Evolutionary conservation across 2,888 invertebrate species (phyloP).

Genomic region (Drosophila merina): DNA sequence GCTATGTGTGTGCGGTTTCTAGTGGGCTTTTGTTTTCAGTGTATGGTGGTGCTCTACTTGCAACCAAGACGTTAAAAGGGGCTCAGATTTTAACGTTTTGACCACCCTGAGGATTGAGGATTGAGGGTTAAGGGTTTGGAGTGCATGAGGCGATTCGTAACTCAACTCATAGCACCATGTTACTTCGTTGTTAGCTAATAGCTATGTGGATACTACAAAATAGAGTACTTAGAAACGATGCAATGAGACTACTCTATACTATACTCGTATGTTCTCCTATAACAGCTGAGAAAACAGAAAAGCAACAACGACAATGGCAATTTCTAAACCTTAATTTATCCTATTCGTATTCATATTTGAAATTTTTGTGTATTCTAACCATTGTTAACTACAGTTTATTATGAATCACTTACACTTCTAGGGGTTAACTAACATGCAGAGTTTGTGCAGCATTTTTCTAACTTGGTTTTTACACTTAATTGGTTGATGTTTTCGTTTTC

Average conservation of each 20-base stretch:
- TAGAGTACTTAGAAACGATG: conserved; percentile 29
- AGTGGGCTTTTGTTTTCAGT: not conserved
- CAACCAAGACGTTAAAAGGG: conserved; percentile 81
- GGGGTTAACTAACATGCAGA: conserved; percentile 52
- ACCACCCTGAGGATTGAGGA: conserved; percentile 36
- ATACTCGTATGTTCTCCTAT: conserved; percentile 2
- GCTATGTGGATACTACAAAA: conserved; percentile 47
- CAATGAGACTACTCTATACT: conserved; percentile 9
- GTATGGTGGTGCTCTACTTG: conserved; percentile 35
- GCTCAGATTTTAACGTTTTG: conserved; percentile 82
- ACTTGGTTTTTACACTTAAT: conserved; percentile 21
- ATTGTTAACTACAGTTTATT: conserved; percentile 52
- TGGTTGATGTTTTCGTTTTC: conserved; percentile 19
- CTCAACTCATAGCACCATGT: conserved; percentile 80
- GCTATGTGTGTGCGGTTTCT: not conserved
- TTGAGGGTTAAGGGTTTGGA: not conserved
- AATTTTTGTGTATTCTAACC: conserved; percentile 41
- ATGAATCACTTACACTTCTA: conserved; percentile 28
- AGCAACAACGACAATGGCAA: conserved; percentile 49
- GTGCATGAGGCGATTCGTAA: conserved; percentile 53
- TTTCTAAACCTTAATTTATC: conserved; percentile 20
- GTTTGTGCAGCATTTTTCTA: conserved; percentile 43
- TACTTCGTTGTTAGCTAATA: conserved; percentile 77
- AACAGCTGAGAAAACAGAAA: conserved; percentile 38
- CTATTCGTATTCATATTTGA: conserved; percentile 20